Evolutionary conservation across 1,140 invertebrate genomes (phyloP), one percentile per base, ranked within the genome.

Genomic region (Ceratina australensis): DNA sequence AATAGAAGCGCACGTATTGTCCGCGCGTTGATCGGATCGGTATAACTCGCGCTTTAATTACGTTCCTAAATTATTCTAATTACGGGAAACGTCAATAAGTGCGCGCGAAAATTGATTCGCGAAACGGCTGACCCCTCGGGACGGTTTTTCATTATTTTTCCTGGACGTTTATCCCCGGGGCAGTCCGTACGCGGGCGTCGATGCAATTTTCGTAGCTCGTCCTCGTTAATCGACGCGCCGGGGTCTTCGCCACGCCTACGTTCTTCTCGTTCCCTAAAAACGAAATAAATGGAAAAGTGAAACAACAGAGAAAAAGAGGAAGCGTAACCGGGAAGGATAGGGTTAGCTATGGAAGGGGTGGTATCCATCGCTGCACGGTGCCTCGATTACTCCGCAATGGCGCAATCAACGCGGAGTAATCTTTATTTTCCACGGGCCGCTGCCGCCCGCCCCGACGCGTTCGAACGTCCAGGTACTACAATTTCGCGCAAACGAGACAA

Each of bases 401-500:
- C 72, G 85, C 85, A 89, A 89, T 89, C 88, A 89, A 87, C 87
- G 84, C 81, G 81, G 87, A 90, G 88, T 87, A 87, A 91, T 91
- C 89, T 90, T 90, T 87, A 90, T 90, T 90, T 86, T 89, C 85
- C 78, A 64, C 64, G 59, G 52, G 50, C 33, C 33, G 50, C 33
- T 10, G 50, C 63, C 60, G 24, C 59, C 57, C 59, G 33, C 42
- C 54, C 68, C 79, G 85, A 90, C 88, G 87, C 88, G 86, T 88
- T 87, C 83, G 80, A 80, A 79, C 83, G 81, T 72, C 75, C 83
- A 86, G 83, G 83, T 86, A 85, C 77, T 89, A 88, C 87, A 90
- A 90, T 90, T 90, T 87, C 78, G 67, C 84, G 83, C 85, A 83
- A 86, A 83, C 87, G 89, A 90, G 87, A 90, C 88, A 90, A 91